A percentile compares a stretch with the other conserved stretches of the same genome.
Conservation (phyloP, 1,140 invertebrate genomes). For the Oedothorax gibbosus region DNA sequence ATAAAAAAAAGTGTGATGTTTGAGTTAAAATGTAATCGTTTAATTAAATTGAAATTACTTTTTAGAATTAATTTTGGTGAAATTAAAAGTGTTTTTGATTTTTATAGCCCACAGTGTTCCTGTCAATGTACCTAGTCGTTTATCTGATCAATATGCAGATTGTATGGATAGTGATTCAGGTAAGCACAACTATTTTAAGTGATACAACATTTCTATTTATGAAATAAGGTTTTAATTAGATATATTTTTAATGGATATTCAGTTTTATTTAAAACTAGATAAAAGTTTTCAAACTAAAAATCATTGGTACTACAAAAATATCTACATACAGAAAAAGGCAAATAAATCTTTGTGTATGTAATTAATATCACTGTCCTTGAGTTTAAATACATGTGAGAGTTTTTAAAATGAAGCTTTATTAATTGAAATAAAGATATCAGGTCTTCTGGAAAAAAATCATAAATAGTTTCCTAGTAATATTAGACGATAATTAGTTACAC, state of each 20-base stretch:
- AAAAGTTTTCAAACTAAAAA: too few species aligned
- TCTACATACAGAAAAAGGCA: too few species aligned
- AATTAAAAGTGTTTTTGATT: slow-evolving; percentile 8
- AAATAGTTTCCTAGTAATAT: too few species aligned
- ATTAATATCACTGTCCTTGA: too few species aligned
- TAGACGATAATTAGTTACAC: too few species aligned
- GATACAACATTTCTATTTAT: neutral
- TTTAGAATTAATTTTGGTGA: slow-evolving; percentile 4
- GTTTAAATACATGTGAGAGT: too few species aligned
- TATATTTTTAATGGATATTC: neutral
- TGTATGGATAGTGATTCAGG: slow-evolving; percentile 50
- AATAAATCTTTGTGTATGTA: too few species aligned
- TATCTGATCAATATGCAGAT: slow-evolving; percentile 50
- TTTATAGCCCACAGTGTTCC: slow-evolving; percentile 68
- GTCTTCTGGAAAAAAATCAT: too few species aligned
- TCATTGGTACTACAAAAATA: too few species aligned
- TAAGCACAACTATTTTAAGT: neutral
- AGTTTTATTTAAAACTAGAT: neutral
- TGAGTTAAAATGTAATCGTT: neutral
- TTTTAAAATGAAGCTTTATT: too few species aligned
- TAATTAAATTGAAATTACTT: neutral
- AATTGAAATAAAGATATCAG: too few species aligned
- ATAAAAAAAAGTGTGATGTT: neutral
- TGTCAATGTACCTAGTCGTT: slow-evolving; percentile 67
- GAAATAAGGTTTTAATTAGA: neutral